These are phyloP conservation scores for Clarias fuscus DNA, from an alignment of 2,797 vertebrate genomes.

Conservation along the genomic window DNA sequence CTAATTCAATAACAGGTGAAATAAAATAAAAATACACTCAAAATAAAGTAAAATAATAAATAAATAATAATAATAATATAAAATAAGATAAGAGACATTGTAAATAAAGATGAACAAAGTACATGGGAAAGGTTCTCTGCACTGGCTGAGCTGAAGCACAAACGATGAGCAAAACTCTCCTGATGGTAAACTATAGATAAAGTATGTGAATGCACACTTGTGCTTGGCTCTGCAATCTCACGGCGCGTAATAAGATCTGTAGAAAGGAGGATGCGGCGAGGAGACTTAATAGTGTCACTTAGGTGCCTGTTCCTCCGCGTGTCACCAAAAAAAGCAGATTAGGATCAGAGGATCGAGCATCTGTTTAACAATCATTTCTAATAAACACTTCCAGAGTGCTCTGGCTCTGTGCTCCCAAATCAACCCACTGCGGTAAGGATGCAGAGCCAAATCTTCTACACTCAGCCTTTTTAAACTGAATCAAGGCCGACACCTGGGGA, in stretches of 20 bases:
- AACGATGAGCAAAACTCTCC: not conserved
- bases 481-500: conserved; percentile 45
- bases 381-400: conserved; percentile 76
- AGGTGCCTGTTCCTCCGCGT: conserved; percentile 73
- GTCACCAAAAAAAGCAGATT: conserved; percentile 75
- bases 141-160: not conserved
- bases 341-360: conserved; percentile 72
- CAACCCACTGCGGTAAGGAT: conserved; percentile 14
- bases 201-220: conserved; percentile 29
- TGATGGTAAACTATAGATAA: not conserved
- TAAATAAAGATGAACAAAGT: not conserved
- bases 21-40: too few relatives aligned
- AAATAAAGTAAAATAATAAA: too few relatives aligned
- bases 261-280: conserved; percentile 74
- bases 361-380: conserved; percentile 75
- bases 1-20: not conserved
- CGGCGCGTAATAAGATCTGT: conserved; percentile 79
- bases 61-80: too few relatives aligned
- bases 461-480: conserved; percentile 36
- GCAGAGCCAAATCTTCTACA: conserved; percentile 32
- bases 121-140: not conserved
- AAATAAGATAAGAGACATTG: too few relatives aligned
- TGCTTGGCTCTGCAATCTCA: conserved; percentile 66
- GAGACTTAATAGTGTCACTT: conserved; percentile 73
- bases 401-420: conserved; percentile 53